These are phyloP conservation scores for Halcyon leucocephala DNA, from an alignment of 2,797 vertebrate genomes.

Conservation along the genomic window DNA sequence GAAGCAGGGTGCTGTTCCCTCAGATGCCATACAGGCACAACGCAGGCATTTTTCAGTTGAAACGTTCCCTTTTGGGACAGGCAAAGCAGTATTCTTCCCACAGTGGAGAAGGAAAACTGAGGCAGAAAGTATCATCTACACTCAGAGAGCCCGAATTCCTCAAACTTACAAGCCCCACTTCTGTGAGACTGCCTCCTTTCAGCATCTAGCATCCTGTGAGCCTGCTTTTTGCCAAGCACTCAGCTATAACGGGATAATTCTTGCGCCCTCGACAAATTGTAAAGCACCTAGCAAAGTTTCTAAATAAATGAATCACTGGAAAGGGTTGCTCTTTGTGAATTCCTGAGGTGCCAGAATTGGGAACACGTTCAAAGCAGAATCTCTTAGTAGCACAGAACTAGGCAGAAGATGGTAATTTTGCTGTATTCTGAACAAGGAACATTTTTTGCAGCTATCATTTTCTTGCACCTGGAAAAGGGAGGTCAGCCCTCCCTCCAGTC, in stretches of 20 bases:
- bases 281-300: neutral
- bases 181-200: neutral
- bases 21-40: neutral
- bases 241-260: neutral
- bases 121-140: neutral
- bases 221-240: neutral
- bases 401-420: constrained; percentile 14
- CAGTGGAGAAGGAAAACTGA: neutral
- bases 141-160: neutral
- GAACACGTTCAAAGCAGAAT: neutral
- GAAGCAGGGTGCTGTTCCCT: neutral
- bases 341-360: constrained; percentile 13
- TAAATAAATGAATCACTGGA: constrained; percentile 4
- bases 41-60: neutral
- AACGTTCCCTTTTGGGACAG: neutral
- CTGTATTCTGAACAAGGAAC: neutral
- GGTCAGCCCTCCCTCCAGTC: neutral
- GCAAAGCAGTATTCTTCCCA: neutral
- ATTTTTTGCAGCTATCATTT: constrained; percentile 35
- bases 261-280: neutral
- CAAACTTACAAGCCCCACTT: neutral
- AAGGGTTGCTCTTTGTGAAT: neutral
- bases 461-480: constrained; percentile 26
- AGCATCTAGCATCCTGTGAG: neutral
- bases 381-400: neutral